Conservation (phyloP, 2,113 vertebrate species). For the Paracanthobrama guichenoti region DNA sequence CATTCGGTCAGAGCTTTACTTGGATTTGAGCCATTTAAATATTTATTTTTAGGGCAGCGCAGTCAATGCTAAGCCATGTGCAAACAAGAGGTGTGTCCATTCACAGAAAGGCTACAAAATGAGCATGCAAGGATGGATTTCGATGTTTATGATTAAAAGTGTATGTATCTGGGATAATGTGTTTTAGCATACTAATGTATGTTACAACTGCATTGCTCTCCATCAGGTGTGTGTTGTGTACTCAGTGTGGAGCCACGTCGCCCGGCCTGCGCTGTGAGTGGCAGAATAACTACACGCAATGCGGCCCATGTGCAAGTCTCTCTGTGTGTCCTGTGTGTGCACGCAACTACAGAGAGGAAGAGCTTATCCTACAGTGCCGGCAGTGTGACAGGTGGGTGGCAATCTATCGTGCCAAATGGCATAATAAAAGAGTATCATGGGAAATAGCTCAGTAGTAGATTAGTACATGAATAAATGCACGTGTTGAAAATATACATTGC, state of each 20-base stretch:
- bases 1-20: slow-evolving; percentile 21
- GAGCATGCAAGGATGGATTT: not conserved
- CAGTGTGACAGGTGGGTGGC: slow-evolving; percentile 88
- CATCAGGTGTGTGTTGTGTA: slow-evolving; percentile 93
- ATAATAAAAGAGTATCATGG: not conserved
- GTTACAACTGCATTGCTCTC: not conserved
- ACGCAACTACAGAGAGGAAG: slow-evolving; percentile 83
- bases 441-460: not conserved
- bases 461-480: slow-evolving; percentile 13
- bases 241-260: slow-evolving; percentile 89
- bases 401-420: not conserved
- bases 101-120: not conserved
- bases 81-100: slow-evolving; percentile 26
- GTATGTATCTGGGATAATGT: not conserved
- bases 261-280: slow-evolving; percentile 90
- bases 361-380: slow-evolving; percentile 91
- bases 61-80: not conserved
- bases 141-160: slow-evolving; percentile 20
- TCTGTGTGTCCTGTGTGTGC: slow-evolving; percentile 84
- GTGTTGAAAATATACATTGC: not conserved
- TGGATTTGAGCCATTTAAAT: slow-evolving; percentile 16
- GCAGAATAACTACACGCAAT: slow-evolving; percentile 96
- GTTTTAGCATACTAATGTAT: not conserved
- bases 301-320: slow-evolving; percentile 91
- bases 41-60: slow-evolving; percentile 40